Conservation (phyloP, 2,888 invertebrate genomes). For the Allygus modestus region DNA sequence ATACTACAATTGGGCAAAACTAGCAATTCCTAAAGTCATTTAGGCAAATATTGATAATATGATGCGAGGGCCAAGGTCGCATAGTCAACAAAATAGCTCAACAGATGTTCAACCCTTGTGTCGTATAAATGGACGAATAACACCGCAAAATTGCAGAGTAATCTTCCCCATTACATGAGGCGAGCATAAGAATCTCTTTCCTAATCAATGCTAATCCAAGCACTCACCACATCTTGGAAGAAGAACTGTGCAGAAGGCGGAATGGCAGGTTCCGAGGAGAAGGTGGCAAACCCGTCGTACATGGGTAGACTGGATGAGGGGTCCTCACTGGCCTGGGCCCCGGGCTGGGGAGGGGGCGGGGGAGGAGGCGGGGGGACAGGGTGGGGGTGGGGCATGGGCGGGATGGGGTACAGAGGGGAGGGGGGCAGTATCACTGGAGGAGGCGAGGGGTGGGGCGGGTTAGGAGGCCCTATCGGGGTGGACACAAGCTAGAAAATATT, state of each 20-base stretch:
- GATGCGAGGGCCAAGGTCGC: no score
- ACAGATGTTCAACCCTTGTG: no score
- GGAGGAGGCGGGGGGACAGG: not conserved
- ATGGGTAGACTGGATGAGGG: slow-evolving; percentile 65
- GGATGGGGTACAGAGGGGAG: slow-evolving; percentile 29
- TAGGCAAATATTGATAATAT: no score
- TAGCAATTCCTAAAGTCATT: no score
- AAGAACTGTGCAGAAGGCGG: slow-evolving; percentile 68
- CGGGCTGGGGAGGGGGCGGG: not conserved
- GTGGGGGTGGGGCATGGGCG: slow-evolving; percentile 10
- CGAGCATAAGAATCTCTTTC: no score
- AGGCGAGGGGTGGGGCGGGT: slow-evolving; percentile 51
- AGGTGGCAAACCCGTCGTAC: slow-evolving; percentile 69
- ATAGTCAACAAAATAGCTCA: no score
- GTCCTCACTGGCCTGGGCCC: not conserved
- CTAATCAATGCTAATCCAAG: not conserved
- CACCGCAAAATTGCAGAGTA: no score
- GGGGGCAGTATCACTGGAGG: slow-evolving; percentile 23
- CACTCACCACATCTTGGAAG: slow-evolving; percentile 68
- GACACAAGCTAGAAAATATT: slow-evolving; percentile 79
- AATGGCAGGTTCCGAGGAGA: slow-evolving; percentile 42
- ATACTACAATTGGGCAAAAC: no score
- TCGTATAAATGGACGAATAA: no score
- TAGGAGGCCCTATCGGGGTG: slow-evolving; percentile 76
- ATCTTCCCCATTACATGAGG: no score